Evolutionary conservation across 2,888 invertebrate species (phyloP).

Genomic region (Temnothorax ravouxi): DNA sequence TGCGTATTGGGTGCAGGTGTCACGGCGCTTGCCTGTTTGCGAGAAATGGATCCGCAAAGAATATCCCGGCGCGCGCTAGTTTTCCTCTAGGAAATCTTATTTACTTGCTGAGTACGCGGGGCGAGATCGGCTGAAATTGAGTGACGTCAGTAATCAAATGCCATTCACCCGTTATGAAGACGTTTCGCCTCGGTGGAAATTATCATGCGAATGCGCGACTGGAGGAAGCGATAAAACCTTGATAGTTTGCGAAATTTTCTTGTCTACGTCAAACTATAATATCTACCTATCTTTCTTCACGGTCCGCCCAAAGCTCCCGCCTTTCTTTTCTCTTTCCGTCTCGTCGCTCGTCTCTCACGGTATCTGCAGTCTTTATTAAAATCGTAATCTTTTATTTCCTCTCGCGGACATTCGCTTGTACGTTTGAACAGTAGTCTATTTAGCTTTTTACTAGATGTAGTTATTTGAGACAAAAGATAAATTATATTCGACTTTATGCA

Average conservation of each 20-base stretch:
- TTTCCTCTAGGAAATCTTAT: slow-evolving; percentile 54
- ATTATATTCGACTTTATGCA: slow-evolving; percentile 39
- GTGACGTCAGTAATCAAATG: slow-evolving; percentile 58
- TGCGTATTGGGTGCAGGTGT: slow-evolving; percentile 43
- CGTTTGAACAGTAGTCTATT: slow-evolving; percentile 23
- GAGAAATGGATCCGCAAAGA: slow-evolving; percentile 52
- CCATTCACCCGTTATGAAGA: slow-evolving; percentile 54
- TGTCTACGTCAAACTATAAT: slow-evolving; percentile 45
- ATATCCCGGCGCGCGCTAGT: slow-evolving; percentile 39
- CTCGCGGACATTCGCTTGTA: slow-evolving; percentile 20
- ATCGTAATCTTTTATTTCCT: slow-evolving; percentile 43
- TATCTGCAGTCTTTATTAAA: slow-evolving; percentile 49
- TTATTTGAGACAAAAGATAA: slow-evolving; percentile 28
- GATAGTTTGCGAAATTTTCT: slow-evolving; percentile 54
- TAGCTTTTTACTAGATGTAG: slow-evolving; percentile 29
- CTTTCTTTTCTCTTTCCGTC: slow-evolving; percentile 18
- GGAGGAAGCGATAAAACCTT: slow-evolving; percentile 42
- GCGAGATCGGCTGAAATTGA: slow-evolving; percentile 52
- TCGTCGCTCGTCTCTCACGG: slow-evolving; percentile 4
- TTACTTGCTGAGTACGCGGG: slow-evolving; percentile 35
- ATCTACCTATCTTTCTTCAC: slow-evolving; percentile 17
- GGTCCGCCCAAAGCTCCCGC: background rate
- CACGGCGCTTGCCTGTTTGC: slow-evolving; percentile 35
- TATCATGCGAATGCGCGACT: slow-evolving; percentile 57
- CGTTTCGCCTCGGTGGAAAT: slow-evolving; percentile 51